A percentile compares a stretch with the other conserved stretches of the same genome.
Conservation (phyloP, 2,797 vertebrate genomes). For the Epinephelus coioides region DNA sequence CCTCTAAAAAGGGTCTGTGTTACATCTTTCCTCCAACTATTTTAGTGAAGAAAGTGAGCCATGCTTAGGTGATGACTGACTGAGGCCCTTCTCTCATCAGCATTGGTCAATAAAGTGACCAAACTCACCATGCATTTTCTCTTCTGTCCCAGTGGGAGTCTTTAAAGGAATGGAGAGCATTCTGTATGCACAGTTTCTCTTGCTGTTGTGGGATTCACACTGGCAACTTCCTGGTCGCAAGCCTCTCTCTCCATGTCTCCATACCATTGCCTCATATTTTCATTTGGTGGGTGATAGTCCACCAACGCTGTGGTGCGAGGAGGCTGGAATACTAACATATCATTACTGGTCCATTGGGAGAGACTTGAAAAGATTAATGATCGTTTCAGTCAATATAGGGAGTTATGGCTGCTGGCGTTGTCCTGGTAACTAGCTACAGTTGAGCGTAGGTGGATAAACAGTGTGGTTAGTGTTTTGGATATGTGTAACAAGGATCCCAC, state of each 20-base stretch:
- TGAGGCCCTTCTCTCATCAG: constrained; percentile 3
- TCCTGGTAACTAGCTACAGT: constrained; percentile 76
- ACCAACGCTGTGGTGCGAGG: constrained; percentile 50
- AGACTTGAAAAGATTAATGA: constrained; percentile 78
- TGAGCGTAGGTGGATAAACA: constrained; percentile 79
- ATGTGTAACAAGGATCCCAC: constrained; percentile 56
- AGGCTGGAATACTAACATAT: constrained; percentile 75
- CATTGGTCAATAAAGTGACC: constrained; percentile 23
- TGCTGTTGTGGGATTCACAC: constrained; percentile 49
- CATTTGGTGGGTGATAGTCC: constrained; percentile 75
- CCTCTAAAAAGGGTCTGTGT: too few species aligned
- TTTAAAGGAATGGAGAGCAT: constrained; percentile 5
- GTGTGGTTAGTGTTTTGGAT: constrained; percentile 75
- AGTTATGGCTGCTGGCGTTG: constrained; percentile 73
- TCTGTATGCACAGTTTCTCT: constrained; percentile 32
- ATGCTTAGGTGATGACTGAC: too few species aligned
- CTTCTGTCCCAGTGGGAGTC: constrained; percentile 6
- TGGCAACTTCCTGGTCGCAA: constrained; percentile 45
- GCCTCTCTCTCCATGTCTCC: constrained; percentile 34
- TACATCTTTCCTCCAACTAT: too few species aligned
- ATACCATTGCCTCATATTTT: constrained; percentile 69
- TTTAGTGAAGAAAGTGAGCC: too few species aligned
- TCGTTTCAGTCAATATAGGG: constrained; percentile 71
- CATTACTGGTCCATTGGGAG: constrained; percentile 76
- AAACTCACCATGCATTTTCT: constrained; percentile 18